phyloP scores from a whole-genome alignment of 2,797 vertebrate genomes.

The Uromys caudimaculatus region DNA sequence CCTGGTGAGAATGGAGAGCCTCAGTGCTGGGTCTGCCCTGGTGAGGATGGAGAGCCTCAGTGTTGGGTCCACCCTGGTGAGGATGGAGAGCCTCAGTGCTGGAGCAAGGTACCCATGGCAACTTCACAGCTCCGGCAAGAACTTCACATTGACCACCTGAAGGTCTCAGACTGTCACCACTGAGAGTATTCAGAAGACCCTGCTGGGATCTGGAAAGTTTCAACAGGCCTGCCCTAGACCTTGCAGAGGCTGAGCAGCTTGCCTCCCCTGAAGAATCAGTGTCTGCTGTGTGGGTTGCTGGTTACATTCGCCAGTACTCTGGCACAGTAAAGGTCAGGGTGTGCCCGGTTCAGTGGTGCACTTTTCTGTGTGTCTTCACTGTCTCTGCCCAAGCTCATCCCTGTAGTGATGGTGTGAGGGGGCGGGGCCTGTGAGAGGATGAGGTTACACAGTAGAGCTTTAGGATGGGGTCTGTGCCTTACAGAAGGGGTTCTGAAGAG shows the following conservation, averaged over 20 bases:
- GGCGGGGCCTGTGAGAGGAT: background rate
- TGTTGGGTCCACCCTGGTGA: too few species aligned
- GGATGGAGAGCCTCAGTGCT: background rate
- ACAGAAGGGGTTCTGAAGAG: background rate
- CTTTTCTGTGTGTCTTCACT: too few species aligned
- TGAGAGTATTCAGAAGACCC: background rate
- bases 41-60: too few species aligned
- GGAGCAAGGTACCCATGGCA: background rate
- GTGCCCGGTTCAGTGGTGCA: background rate
- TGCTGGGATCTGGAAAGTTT: background rate
- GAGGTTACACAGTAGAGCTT: background rate
- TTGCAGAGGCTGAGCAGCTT: accelerated
- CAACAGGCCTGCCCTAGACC: background rate
- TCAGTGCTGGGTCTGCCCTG: background rate
- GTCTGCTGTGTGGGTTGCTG: accelerated
- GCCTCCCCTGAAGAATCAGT: background rate
- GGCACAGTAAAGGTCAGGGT: background rate
- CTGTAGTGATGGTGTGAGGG: accelerated
- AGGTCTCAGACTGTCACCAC: background rate
- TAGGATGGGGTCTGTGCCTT: background rate
- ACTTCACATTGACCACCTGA: background rate
- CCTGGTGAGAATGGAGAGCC: too few species aligned
- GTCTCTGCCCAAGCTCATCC: too few species aligned
- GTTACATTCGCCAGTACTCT: background rate
- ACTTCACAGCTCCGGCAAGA: background rate